Evolutionary conservation across 1,140 invertebrate species (phyloP).

Genomic region (Hirudo medicinalis): DNA sequence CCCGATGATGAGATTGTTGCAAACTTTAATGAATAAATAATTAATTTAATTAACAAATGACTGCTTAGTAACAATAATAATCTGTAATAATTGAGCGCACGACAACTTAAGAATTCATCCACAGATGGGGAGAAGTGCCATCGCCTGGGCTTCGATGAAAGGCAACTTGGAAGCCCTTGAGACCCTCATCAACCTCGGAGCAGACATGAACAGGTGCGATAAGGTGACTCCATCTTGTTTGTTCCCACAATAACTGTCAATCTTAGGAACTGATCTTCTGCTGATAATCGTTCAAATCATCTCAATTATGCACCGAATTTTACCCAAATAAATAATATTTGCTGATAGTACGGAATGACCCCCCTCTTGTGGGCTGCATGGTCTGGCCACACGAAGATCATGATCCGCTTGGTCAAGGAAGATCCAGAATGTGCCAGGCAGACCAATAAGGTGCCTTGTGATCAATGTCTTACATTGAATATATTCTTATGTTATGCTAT

Average conservation of each 20-base stretch:
- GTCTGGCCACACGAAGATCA: neutral
- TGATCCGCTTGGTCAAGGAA: neutral
- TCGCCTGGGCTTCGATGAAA: neutral
- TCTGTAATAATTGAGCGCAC: too few relatives aligned
- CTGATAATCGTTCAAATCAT: too few relatives aligned
- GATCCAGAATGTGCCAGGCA: neutral
- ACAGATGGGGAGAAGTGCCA: neutral
- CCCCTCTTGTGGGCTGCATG: constrained; percentile 4
- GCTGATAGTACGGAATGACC: neutral
- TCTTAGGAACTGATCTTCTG: too few relatives aligned
- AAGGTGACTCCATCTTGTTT: neutral
- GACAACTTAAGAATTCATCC: neutral
- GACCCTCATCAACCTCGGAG: neutral
- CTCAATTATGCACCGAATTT: too few relatives aligned
- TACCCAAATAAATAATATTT: neutral
- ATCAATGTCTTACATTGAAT: neutral
- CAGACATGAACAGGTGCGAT: neutral
- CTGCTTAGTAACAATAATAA: too few relatives aligned
- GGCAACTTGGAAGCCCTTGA: neutral
- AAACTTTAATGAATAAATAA: too few relatives aligned
- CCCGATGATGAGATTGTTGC: too few relatives aligned
- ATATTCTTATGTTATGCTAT: too few relatives aligned
- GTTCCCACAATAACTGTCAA: neutral
- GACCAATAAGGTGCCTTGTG: neutral
- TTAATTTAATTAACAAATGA: too few relatives aligned